Percentiles rank a stretch among this genome's conserved stretches.
phyloP scores from a whole-genome alignment of 1,140 invertebrate genomes.

The Diachasma alloeum region DNA sequence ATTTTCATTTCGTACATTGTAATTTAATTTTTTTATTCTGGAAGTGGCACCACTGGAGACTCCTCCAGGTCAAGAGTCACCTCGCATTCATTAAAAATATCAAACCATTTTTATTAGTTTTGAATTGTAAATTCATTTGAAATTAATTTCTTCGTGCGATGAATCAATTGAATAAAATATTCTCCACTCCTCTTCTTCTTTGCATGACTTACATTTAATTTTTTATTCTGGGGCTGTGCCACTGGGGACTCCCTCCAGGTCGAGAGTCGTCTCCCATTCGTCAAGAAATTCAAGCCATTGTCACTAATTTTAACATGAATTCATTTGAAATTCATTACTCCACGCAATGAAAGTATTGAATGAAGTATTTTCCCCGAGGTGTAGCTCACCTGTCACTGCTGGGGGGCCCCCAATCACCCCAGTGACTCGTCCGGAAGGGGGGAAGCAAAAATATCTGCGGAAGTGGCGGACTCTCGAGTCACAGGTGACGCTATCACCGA shows the following conservation, averaged over 20 bases:
- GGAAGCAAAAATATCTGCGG: slow-evolving; percentile 20
- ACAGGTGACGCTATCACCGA: slow-evolving; percentile 29
- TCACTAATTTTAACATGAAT: background rate
- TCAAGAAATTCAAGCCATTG: too few species aligned
- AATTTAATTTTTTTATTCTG: too few species aligned
- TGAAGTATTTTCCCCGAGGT: background rate
- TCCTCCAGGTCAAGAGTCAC: too few species aligned
- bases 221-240: too few species aligned
- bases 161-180: background rate
- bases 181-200: too few species aligned
- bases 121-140: background rate
- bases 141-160: background rate
- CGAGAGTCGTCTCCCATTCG: too few species aligned
- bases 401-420: slow-evolving; percentile 11
- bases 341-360: background rate
- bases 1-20: too few species aligned
- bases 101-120: too few species aligned
- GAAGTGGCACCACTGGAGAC: too few species aligned
- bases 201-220: too few species aligned
- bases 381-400: background rate
- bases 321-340: background rate
- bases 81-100: too few species aligned
- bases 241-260: too few species aligned
- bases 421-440: slow-evolving; percentile 26
- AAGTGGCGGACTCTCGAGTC: slow-evolving; percentile 27